Percentiles rank a stretch among this genome's conserved stretches.
phyloP scores from a whole-genome alignment of 1,140 invertebrate species.

The Sinonovacula constricta region DNA sequence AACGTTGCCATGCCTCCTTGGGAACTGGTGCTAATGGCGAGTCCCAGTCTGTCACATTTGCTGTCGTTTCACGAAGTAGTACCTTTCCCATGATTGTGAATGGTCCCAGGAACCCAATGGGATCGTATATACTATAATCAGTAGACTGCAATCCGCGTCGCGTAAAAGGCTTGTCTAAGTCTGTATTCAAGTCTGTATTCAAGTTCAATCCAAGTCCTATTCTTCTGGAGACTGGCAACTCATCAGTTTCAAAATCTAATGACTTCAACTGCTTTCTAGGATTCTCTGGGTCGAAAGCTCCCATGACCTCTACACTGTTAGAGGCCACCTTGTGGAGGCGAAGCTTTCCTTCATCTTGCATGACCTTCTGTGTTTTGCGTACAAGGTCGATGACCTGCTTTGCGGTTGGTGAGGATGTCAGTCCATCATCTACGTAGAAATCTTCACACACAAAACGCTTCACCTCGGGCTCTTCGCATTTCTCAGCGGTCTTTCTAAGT shows the following conservation, averaged over 20 bases:
- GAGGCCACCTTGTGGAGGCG: constrained; percentile 52
- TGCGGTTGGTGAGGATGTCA: constrained; percentile 2
- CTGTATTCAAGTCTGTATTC: constrained; percentile 20
- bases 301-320: constrained; percentile 36
- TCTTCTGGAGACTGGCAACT: constrained; percentile 35
- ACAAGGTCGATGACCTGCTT: constrained; percentile 37
- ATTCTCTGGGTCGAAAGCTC: constrained; percentile 37
- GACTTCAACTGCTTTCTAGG: constrained; percentile 28
- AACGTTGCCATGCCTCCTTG: constrained; percentile 27
- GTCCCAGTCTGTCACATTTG: constrained; percentile 35
- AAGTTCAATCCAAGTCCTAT: constrained; percentile 50
- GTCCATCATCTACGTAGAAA: constrained; percentile 57
- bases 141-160: constrained; percentile 32
- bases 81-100: constrained; percentile 49
- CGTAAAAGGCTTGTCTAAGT: constrained; percentile 47
- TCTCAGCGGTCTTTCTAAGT: constrained; percentile 24
- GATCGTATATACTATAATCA: constrained; percentile 42
- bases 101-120: constrained; percentile 54
- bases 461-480: constrained; percentile 14
- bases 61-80: constrained; percentile 25
- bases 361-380: constrained; percentile 27
- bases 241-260: constrained; percentile 19
- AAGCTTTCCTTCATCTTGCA: constrained; percentile 11
- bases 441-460: constrained; percentile 29
- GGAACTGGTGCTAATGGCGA: constrained; percentile 28